Evolutionary conservation across 1,140 invertebrate species (phyloP).

Genomic region (Dendrolimus kikuchii): DNA sequence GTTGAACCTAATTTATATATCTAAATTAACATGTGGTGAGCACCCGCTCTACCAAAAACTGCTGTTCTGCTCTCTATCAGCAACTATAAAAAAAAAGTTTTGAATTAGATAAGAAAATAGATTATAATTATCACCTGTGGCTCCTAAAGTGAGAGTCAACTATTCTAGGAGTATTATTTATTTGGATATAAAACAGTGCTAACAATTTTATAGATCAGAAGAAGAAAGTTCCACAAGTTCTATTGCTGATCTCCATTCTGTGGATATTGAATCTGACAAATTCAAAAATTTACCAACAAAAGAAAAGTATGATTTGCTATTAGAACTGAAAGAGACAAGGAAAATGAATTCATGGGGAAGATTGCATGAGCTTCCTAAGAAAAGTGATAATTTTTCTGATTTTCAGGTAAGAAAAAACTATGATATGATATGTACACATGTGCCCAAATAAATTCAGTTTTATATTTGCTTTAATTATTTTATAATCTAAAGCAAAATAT

Average conservation of each 20-base stretch:
- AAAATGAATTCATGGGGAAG: constrained; percentile 92
- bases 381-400: constrained; percentile 77
- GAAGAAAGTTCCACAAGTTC: constrained; percentile 56
- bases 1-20: no score
- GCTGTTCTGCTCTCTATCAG: no score
- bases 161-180: constrained; percentile 1
- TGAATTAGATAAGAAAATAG: no score
- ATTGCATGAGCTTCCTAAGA: constrained; percentile 86
- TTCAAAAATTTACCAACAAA: constrained; percentile 89
- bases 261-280: constrained; percentile 84
- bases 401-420: constrained; percentile 52
- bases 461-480: no score
- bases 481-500: no score
- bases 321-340: constrained; percentile 91
- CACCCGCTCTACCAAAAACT: no score
- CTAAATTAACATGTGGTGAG: no score
- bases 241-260: constrained; percentile 80
- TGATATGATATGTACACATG: no score
- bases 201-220: constrained; percentile 41
- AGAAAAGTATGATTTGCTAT: constrained; percentile 93
- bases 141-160: no score
- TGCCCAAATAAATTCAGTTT: no score
- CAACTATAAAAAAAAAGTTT: no score
- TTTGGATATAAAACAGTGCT: not conserved
- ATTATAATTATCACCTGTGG: no score